A percentile compares a stretch with the other conserved stretches of the same genome.
These are phyloP conservation scores for Mythimna pallens DNA, from an alignment of 2,888 invertebrate species.

Conservation along the genomic window DNA sequence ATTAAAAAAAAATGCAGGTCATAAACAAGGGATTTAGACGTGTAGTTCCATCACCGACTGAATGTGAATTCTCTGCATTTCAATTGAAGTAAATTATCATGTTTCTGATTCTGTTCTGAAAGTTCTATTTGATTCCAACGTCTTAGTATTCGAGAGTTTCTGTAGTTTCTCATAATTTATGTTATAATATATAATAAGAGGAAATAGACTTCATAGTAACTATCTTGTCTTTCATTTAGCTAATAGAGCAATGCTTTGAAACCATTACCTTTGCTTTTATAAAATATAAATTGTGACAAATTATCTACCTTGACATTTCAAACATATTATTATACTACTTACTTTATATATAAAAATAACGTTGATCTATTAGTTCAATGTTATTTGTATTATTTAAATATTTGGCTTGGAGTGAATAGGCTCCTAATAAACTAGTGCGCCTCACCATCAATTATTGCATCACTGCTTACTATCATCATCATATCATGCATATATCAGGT, in stretches of 20 bases:
- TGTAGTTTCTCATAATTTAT: conserved; percentile 15
- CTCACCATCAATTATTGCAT: too few species aligned
- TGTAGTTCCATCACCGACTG: not conserved
- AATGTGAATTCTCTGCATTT: conserved; percentile 17
- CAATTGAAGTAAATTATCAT: conserved; percentile 29
- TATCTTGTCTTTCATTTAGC: conserved; percentile 1
- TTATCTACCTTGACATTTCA: conserved; percentile 51
- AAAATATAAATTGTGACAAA: conserved; percentile 12
- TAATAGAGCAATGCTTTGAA: not conserved
- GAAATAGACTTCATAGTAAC: conserved; percentile 7
- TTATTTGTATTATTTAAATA: conserved; percentile 64
- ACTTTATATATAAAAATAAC: too few species aligned
- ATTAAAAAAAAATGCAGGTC: not conserved
- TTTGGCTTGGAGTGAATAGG: not conserved
- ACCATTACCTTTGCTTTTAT: not conserved
- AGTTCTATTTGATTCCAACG: conserved; percentile 21
- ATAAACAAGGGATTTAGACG: not conserved
- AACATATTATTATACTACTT: conserved; percentile 22
- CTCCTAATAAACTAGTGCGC: too few species aligned
- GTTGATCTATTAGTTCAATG: conserved; percentile 54
- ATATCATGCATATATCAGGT: too few species aligned
- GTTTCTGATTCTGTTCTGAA: conserved; percentile 7
- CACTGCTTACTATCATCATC: too few species aligned
- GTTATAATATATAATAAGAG: conserved; percentile 8
- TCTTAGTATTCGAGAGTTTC: conserved; percentile 8